Base-by-base conservation (phyloP, 2,888 invertebrate genomes). In the Melolontha melolontha region DNA sequence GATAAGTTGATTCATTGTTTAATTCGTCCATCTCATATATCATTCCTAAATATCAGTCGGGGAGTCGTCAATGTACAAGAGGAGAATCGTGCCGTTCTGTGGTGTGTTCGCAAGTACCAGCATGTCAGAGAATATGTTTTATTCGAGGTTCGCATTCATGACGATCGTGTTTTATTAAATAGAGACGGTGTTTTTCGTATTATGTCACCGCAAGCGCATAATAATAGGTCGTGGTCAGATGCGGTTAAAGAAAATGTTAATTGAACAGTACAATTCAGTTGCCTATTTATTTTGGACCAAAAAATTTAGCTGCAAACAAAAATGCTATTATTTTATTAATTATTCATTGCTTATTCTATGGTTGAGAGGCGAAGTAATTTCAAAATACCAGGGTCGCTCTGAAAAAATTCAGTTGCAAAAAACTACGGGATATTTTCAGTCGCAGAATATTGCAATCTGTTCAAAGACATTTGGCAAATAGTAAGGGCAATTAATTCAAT, bases 1-100 rank as follows among this genome's bases (percentile, higher is more conserved):
- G 77, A 77, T 75, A 73, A 74, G 76, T 77, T 76, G 76, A 77
- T 77, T 75, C 76, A 75, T 76, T 74, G 74, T 74, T 69, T 62
- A 66, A 72, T 74, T 67, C 70, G 57, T 65, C 62, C 68, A 64
- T 70, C 52, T 51, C 62, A 49, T 67, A 67, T 52, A 59, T 67
- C 66, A 67, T 59, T 67, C 62, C 59, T 59, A 67, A 59, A 67
- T 67, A 62, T 62, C 47, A 16, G 14, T 44, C 14, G 34, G 34
- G 34, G 34, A 34, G 34, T 34, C 34, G 34, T 62, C 59, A 39
- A 62, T 34, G 44, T 29, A 49, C 34, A 47, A 47, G 47, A 59
- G 34, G 59, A 39, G 44, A 47, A 16, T 62, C 47, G 47, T 47
- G 57, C 55, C 41, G 55, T 55, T 55, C 34, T 55, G 41, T 11